Base-by-base conservation (phyloP, 2,797 vertebrate species). In the Psittacula echo region DNA sequence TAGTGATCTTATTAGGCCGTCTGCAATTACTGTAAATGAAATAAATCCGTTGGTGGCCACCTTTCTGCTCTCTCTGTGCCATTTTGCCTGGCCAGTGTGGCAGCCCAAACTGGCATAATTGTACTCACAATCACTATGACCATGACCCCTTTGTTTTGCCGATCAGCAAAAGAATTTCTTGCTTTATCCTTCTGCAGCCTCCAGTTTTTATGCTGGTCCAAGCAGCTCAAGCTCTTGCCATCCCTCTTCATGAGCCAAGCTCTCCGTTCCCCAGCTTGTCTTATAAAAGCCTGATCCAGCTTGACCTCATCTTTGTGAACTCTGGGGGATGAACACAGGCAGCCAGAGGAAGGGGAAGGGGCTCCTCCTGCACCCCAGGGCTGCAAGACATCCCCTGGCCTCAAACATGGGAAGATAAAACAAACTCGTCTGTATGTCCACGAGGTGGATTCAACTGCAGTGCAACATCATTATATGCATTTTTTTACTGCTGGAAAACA, bases 81-180 rank as follows among this genome's bases (percentile, higher is more conserved):
- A 11, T 83, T 93, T 86, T 61, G 30, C 20, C 42, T 32, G 64
- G 26, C 14, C 48, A 7, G 1, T 7, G 22, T 23, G 23, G 39
- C 22, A 61, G 37, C 37, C 11, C 42, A 82, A 50, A 15, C 34
- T 4, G 2, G 5, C 0, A 0, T 39, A 71, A 44, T 29, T 15
- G 19, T 30, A 7, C 22, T 75, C 10, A 0, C 1, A 2, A 27
- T 45, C 13, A 11, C 4, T 0, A 0, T 42, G 42, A 50, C 14
- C 2, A 2, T 11, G 50, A 41, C 3, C 27, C n/a, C 7, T 84
- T 72, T 34, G 6, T 19, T 51, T 79, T 73, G 50, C 41, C 32
- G 30, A 73, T 70, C 26, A 41, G 19, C 34, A 72, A 29, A 34
- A 37, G 34, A 60, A 16, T 1, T 2, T 23, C 75, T 68, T 68